Base-by-base conservation (phyloP, 2,888 invertebrate species). In the Drosophila silvestris region DNA sequence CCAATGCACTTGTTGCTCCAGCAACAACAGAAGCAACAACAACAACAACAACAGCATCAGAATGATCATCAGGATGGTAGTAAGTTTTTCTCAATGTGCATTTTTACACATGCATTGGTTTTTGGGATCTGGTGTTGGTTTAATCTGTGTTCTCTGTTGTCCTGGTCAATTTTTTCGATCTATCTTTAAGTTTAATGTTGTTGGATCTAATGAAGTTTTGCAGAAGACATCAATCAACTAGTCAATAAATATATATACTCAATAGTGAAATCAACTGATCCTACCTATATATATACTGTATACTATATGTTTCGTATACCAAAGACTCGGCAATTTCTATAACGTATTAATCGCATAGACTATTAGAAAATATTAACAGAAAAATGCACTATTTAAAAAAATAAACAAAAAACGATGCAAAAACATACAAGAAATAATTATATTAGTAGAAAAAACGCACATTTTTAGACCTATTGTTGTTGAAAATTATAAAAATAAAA, bases 1-100 rank as follows among this genome's bases (percentile, higher is more conserved):
- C 85, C 94, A 70, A 82, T 91, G 88, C 91, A 95, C 93, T 91
- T 93, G 92, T 88, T 94, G 85, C 89, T 91, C 63, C 91, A 92
- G 79, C 91, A 92, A 66, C 83, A 89, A 74, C 89, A 90, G 62
- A 82, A 91, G 58, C 86, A 89, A 26, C 86, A 89, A 26, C 86
- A 89, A 26, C 86, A 89, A 26, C 86, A 89, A 26, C 47, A 47
- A 58, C 88, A 91, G 72, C 89, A 88, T 66, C 88, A 89, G 75
- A 90, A 80, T 80, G 90, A 93, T 85, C 91, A 90, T 75, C 90
- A 85, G 81, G 92, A 92, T 85, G 91, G 92, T 91, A 91, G 93
- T 93, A 93, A 93, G 93, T 93, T 86, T 44, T 51, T 44, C 32
- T 41, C 7, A 30, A n/a, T 26, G 26, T 16, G n/a, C 16, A 35